A percentile compares a stretch with the other conserved stretches of the same genome.
These are phyloP conservation scores for Lacerta agilis DNA, from an alignment of 2,797 vertebrate species.

Conservation along the genomic window DNA sequence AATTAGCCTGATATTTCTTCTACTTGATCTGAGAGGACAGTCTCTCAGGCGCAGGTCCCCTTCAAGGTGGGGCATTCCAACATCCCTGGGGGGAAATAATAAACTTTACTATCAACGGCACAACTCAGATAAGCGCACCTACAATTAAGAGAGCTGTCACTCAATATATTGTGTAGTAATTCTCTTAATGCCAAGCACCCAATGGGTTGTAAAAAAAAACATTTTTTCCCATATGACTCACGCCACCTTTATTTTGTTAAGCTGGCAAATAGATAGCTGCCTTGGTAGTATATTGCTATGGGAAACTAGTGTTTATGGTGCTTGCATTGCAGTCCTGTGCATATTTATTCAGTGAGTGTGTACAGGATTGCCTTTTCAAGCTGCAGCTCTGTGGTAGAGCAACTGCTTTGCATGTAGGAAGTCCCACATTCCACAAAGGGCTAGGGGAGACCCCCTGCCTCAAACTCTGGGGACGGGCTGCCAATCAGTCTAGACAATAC, in stretches of 20 bases:
- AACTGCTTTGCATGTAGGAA: too few relatives aligned
- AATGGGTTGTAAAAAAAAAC: constrained; percentile 45
- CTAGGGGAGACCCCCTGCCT: too few relatives aligned
- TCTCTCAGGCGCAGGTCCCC: constrained; percentile 43
- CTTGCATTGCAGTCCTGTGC: background rate
- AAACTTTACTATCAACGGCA: constrained; percentile 37
- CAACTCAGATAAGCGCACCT: constrained; percentile 39
- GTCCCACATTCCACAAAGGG: too few relatives aligned
- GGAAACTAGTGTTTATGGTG: constrained; percentile 26
- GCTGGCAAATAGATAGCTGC: constrained; percentile 24
- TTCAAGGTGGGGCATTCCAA: constrained; percentile 24
- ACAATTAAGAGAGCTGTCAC: constrained; percentile 41
- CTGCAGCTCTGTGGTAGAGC: too few relatives aligned
- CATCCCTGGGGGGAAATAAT: constrained; percentile 42
- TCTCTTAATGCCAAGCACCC: constrained; percentile 44
- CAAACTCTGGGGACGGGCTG: too few relatives aligned
- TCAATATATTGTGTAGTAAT: constrained; percentile 56
- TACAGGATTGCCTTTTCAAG: too few relatives aligned
- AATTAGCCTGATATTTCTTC: background rate
- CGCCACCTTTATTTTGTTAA: background rate
- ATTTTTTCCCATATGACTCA: constrained; percentile 42
- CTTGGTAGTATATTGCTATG: background rate
- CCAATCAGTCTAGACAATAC: too few relatives aligned
- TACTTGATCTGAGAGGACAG: background rate
- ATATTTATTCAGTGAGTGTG: background rate